Evolutionary conservation across 2,888 invertebrate genomes (phyloP).

Genomic region (Apocheima hispidaria): DNA sequence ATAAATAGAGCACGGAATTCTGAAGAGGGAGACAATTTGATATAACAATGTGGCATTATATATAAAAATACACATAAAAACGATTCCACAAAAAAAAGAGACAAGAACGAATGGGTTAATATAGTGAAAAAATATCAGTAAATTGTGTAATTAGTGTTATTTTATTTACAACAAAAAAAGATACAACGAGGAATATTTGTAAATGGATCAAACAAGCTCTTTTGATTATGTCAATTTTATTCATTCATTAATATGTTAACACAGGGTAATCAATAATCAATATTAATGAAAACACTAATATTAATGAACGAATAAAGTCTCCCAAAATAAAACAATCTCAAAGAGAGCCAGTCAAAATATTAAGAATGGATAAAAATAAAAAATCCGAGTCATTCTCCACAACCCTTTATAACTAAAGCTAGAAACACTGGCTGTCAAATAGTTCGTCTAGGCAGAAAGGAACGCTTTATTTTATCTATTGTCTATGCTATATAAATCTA

Average conservation of each 20-base stretch:
- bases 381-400: conserved; percentile 78
- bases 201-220: conserved; percentile 50
- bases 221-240: conserved; percentile 54
- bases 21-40: conserved; percentile 83
- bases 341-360: conserved; percentile 35
- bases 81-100: conserved; percentile 65
- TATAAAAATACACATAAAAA: conserved; percentile 63
- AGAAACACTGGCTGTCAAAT: conserved; percentile 33
- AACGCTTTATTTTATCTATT: conserved; percentile 13
- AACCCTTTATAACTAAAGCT: conserved; percentile 68
- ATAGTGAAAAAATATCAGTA: conserved; percentile 65
- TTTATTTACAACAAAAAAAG: conserved; percentile 43
- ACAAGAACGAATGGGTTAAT: conserved; percentile 76
- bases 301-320: conserved; percentile 34
- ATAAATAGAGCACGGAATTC: conserved; percentile 77
- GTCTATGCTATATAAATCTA: conserved; percentile 32
- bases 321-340: conserved; percentile 34
- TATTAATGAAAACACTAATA: conserved; percentile 18
- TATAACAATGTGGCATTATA: conserved; percentile 55
- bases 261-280: background rate
- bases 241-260: conserved; percentile 18
- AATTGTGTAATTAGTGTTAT: conserved; percentile 71
- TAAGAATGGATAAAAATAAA: conserved; percentile 31
- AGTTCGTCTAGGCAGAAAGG: conserved; percentile 36
- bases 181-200: conserved; percentile 33